Base-by-base conservation (phyloP, 2,888 invertebrate species). In the Sarcophaga caerulescens region DNA sequence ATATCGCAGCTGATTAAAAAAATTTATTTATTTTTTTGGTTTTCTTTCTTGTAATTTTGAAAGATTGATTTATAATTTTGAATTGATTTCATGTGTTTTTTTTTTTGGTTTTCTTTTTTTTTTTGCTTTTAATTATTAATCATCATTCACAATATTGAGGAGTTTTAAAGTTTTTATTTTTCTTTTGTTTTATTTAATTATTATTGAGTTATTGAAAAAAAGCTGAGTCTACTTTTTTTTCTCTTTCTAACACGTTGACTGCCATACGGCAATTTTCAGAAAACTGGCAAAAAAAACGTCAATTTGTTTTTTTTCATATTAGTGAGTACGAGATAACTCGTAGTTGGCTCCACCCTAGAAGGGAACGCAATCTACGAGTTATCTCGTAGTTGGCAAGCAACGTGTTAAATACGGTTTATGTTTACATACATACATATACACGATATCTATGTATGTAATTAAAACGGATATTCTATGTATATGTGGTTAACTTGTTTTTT, bases 61-160 rank as follows among this genome's bases (percentile, higher is more conserved):
- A 74, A 81, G n/a, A n/a, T n/a, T n/a, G n/a, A n/a, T n/a, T n/a
- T n/a, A 65, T 70, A 75, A 81, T 74, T 81, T 85, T 81, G 79
- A 71, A 84, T 84, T 84, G 68, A 59, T 35, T 80, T 80, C 68
- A 62, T 57, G 59, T 19, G 59, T 79, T 52, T 35, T 52, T 52
- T 52, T 75, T 73, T 69, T 35, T 77, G 76, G 57, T 63, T 57
- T 73, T 63, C n/a, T n/a, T 35, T 80, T 80, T 62, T 68, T 44
- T 70, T 23, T 68, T 78, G 44, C 19, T 35, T 35, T 35, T 75
- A 59, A 63, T 71, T 84, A 73, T 83, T 73, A 66, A 69, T 69
- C 81, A 69, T 69, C 81, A 84, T 86, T 84, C 81, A 86, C 80
- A 84, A 86, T 84, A 74, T 84, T 86, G 84, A 86, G 84, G 84